phyloP scores from a whole-genome alignment of 2,888 invertebrate genomes.

The Cerceris ruficornis region DNA sequence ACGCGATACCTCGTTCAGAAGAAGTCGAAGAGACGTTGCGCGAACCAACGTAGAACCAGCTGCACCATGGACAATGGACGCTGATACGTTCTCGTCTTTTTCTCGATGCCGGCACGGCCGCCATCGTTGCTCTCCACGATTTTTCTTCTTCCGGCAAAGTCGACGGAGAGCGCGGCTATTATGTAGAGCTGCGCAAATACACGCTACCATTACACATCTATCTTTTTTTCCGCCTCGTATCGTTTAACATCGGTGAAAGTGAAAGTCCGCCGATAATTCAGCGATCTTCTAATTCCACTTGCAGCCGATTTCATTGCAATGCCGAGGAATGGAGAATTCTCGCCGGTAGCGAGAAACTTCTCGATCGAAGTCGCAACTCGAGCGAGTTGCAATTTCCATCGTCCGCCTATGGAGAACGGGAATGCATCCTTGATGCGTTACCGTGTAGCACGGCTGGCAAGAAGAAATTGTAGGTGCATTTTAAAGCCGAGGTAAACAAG shows the following conservation, averaged over 20 bases:
- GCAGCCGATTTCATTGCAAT: too few species aligned
- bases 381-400: too few species aligned
- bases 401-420: neutral
- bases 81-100: slow-evolving; percentile 47
- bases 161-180: neutral
- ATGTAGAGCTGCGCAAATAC: slow-evolving; percentile 1
- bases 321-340: too few species aligned
- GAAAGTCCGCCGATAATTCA: too few species aligned
- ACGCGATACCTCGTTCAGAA: slow-evolving; percentile 50
- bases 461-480: slow-evolving; percentile 32
- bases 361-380: too few species aligned
- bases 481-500: slow-evolving; percentile 37
- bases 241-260: too few species aligned
- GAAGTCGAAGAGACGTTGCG: slow-evolving; percentile 53
- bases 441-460: neutral
- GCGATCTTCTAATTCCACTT: too few species aligned
- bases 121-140: slow-evolving; percentile 3
- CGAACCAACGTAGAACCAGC: slow-evolving; percentile 48
- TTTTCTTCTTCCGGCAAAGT: slow-evolving; percentile 28
- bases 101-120: slow-evolving; percentile 3
- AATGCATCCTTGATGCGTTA: neutral
- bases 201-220: too few species aligned
- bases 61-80: slow-evolving; percentile 55
- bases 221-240: too few species aligned
- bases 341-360: too few species aligned